Percentiles rank a stretch among this genome's conserved stretches.
These are phyloP conservation scores for Apodemus agrarius DNA, from an alignment of 2,797 vertebrate species.

Conservation along the genomic window DNA sequence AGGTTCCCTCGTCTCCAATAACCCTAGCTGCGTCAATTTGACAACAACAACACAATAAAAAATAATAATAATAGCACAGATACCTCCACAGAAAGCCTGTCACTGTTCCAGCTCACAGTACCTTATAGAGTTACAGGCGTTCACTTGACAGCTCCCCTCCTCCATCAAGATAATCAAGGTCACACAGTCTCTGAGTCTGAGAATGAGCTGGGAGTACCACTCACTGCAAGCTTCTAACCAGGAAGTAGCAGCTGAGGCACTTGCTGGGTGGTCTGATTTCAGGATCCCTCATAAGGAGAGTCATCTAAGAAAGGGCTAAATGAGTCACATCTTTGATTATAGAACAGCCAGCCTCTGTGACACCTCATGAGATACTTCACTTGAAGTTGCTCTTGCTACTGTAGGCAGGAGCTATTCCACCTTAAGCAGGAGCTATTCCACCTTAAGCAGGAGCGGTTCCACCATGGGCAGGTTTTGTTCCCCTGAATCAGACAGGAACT, in stretches of 20 bases:
- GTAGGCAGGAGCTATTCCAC: not conserved
- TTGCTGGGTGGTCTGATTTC: not conserved
- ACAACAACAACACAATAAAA: too few species aligned
- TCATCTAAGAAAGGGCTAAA: not conserved
- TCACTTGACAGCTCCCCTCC: not conserved
- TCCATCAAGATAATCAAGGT: not conserved
- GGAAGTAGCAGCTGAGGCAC: not conserved
- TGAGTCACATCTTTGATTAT: not conserved
- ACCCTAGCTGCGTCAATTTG: too few species aligned
- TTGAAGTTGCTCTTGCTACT: not conserved
- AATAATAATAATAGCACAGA: not conserved
- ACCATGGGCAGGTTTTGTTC: accelerated
- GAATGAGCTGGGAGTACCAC: not conserved
- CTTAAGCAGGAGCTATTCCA: not conserved
- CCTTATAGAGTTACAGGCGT: not conserved
- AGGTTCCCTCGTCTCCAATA: not conserved
- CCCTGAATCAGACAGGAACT: not conserved
- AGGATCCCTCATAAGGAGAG: not conserved
- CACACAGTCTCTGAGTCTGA: not conserved
- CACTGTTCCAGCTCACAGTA: not conserved
- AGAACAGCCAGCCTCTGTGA: not conserved
- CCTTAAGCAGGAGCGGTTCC: accelerated
- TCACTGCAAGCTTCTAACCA: not conserved
- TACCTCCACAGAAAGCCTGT: not conserved
- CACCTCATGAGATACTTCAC: not conserved